Evolutionary conservation across 1,140 invertebrate genomes (phyloP), one percentile per base, ranked within the genome.

Genomic region (Hetaerina americana): DNA sequence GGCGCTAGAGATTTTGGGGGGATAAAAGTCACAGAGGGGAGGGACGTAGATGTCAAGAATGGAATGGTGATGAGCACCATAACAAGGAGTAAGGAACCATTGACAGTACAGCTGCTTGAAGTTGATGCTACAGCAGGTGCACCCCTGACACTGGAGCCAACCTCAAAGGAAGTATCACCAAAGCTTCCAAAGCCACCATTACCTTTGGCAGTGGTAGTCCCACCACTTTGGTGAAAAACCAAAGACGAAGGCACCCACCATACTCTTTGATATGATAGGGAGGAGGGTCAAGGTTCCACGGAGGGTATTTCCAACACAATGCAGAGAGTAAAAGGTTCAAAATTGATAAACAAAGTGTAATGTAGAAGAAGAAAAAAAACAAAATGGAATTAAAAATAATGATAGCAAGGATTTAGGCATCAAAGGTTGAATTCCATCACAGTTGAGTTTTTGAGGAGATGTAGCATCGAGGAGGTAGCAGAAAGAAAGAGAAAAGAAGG

Each of bases 211-310:
- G 68, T 69, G 1, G 26, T 27, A 28, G 28, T 28, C 6, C 26
- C 68, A 27, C 68, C 68, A 69, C 68, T 69, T 10, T 69, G 26
- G 68, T 28, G 26, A n/a, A 69, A 69, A 0, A 69, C 68, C 68
- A 69, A 28, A 27, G 68, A 69, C 26, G 68, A 69, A 27, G 68
- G 68, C 68, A 69, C 68, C 68, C 68, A 69, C 68, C 24, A 69
- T 18, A 69, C 28, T 69, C 68, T 69, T 27, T 27, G 26, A 27
- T 10, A 27, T 69, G 18, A 69, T 18, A 6, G 66, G n/a, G n/a
- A 22, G 66, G 5, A 5, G 27, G 67, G 18, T 1, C 25, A 67
- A 68, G 27, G 66, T 27, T 68, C 15, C 12, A 26, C 18, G 3
- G 27, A 1, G 24, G 25, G 26, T 68, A 68, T 68, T 68, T 57